phyloP scores from a whole-genome alignment of 2,797 vertebrate genomes.

The Siniperca scherzeri region DNA sequence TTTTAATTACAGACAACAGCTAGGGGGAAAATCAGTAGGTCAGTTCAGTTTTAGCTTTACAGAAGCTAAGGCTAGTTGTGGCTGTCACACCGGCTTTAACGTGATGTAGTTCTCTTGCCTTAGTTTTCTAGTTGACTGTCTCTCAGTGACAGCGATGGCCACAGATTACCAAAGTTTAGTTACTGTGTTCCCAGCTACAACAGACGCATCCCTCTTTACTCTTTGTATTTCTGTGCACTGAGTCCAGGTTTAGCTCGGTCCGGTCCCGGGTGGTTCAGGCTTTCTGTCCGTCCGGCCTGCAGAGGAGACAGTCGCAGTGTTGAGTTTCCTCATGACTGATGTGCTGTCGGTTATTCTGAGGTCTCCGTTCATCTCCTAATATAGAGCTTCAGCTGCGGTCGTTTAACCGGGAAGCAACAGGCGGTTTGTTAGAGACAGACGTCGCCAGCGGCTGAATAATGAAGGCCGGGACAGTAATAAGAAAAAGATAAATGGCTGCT shows the following conservation, averaged over 20 bases:
- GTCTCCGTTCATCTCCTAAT: conserved; percentile 71
- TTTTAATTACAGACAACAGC: too few species aligned
- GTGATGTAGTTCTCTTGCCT: too few species aligned
- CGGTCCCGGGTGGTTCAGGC: not conserved
- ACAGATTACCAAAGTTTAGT: not conserved
- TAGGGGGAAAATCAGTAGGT: not conserved
- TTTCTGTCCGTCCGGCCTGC: conserved; percentile 20
- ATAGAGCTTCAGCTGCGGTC: conserved; percentile 60
- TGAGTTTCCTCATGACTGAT: conserved; percentile 68
- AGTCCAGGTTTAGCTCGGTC: conserved; percentile 1
- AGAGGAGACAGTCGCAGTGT: conserved; percentile 44
- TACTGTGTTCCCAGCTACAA: not conserved
- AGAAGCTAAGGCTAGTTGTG: not conserved
- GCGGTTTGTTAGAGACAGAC: conserved; percentile 34
- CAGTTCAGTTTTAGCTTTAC: not conserved
- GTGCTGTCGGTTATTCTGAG: conserved; percentile 73
- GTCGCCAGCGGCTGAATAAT: conserved; percentile 51
- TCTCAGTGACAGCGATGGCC: too few species aligned
- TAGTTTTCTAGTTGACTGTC: too few species aligned
- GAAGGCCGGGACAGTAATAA: conserved; percentile 56
- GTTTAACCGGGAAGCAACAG: conserved; percentile 55
- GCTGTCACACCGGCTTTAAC: too few species aligned
- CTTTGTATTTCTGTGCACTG: not conserved
- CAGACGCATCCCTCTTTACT: not conserved
- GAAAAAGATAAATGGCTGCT: conserved; percentile 61